phyloP scores from a whole-genome alignment of 2,113 vertebrate species.

The Glaucidium brasilianum region DNA sequence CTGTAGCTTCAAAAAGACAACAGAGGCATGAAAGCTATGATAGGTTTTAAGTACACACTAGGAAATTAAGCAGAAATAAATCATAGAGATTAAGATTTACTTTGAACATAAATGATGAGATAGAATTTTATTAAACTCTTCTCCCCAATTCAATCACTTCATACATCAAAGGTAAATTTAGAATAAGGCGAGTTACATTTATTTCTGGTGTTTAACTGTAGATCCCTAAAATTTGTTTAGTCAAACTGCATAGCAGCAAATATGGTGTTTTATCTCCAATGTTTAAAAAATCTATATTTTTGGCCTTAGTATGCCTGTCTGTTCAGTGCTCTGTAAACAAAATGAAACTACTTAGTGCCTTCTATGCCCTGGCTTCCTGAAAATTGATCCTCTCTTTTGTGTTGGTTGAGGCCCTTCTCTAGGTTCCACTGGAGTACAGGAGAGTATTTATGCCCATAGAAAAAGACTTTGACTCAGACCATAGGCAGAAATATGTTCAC shows the following conservation, averaged over 20 bases:
- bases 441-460: not conserved
- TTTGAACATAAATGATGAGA: not conserved
- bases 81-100: not conserved
- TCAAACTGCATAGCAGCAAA: not conserved
- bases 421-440: not conserved
- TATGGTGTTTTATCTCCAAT: fast-evolving
- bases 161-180: not conserved
- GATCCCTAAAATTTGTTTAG: not conserved
- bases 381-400: not conserved
- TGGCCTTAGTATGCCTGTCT: not conserved
- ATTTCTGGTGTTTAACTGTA: not conserved
- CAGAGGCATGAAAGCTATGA: not conserved
- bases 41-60: not conserved
- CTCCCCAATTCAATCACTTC: not conserved
- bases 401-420: not conserved
- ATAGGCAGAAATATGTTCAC: not conserved
- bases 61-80: not conserved
- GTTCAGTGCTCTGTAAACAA: not conserved
- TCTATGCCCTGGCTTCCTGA: not conserved
- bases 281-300: not conserved
- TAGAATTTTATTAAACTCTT: not conserved
- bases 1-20: not conserved
- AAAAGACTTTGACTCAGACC: not conserved
- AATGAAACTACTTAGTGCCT: not conserved
- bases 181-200: not conserved